Conservation (phyloP, 1,140 invertebrate genomes). For the Pseudomyrmex sp. region DNA sequence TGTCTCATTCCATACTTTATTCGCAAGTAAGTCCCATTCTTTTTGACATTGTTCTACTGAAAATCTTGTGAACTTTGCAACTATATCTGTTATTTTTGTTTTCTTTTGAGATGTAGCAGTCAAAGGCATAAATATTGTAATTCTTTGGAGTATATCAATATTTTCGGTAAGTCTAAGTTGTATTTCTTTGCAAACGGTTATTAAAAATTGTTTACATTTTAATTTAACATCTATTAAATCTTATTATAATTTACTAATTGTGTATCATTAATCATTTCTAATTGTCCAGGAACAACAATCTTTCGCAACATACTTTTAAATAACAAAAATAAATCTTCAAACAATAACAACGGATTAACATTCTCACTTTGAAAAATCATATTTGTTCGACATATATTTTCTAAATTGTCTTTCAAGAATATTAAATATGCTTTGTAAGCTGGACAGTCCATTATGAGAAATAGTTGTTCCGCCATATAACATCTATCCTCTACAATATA, state of each 20-base stretch:
- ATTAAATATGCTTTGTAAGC: not conserved
- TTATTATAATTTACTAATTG: too few species aligned
- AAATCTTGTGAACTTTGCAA: not conserved
- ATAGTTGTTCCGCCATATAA: conserved; percentile 8
- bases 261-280: not conserved
- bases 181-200: not conserved
- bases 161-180: not conserved
- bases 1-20: too few species aligned
- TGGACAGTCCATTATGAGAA: too few species aligned
- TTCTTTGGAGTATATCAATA: conserved; percentile 1
- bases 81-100: not conserved
- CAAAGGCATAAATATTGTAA: not conserved
- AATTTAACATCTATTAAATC: too few species aligned
- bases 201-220: too few species aligned
- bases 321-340: conserved; percentile 12
- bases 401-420: not conserved
- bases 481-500: conserved; percentile 12
- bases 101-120: not conserved
- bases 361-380: not conserved
- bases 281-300: not conserved
- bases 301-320: not conserved
- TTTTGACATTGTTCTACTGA: too few species aligned
- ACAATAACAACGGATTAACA: not conserved
- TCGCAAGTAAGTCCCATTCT: too few species aligned
- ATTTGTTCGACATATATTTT: not conserved